Evolutionary conservation across 2,888 invertebrate species (phyloP).

Genomic region (Drosophila meridiana): DNA sequence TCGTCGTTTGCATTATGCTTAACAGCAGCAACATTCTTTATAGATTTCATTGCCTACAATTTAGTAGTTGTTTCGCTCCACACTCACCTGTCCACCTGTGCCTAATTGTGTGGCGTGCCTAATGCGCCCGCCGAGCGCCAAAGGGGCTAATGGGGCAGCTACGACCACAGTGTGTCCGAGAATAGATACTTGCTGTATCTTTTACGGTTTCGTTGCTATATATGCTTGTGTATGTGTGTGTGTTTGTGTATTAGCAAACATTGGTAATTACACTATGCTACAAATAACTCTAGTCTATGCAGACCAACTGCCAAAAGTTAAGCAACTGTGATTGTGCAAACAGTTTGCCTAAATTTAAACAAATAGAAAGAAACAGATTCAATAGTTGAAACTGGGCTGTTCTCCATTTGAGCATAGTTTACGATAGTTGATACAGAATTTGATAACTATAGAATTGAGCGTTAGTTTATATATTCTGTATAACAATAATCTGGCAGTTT

Average conservation of each 20-base stretch:
- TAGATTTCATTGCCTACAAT: not conserved
- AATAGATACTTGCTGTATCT: constrained; percentile 29
- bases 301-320: not conserved
- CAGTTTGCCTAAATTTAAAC: not conserved
- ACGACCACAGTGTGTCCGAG: constrained; percentile 29
- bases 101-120: constrained; percentile 54
- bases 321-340: not conserved
- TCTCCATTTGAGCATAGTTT: not conserved
- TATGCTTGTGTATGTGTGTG: not conserved
- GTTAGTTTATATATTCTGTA: too few species aligned
- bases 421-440: not conserved
- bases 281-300: not conserved
- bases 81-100: constrained; percentile 23
- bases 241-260: constrained; percentile 4
- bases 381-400: not conserved
- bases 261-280: constrained; percentile 17
- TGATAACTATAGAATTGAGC: too few species aligned
- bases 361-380: not conserved
- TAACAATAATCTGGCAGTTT: too few species aligned
- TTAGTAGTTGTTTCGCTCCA: not conserved
- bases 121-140: constrained; percentile 42
- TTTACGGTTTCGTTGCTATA: constrained; percentile 33
- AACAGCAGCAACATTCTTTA: not conserved
- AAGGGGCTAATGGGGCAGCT: constrained; percentile 44
- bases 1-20: not conserved